Evolutionary conservation across 2,113 vertebrate genomes (phyloP), one percentile per base, ranked within the genome.

Genomic region (Perognathus longimembris): DNA sequence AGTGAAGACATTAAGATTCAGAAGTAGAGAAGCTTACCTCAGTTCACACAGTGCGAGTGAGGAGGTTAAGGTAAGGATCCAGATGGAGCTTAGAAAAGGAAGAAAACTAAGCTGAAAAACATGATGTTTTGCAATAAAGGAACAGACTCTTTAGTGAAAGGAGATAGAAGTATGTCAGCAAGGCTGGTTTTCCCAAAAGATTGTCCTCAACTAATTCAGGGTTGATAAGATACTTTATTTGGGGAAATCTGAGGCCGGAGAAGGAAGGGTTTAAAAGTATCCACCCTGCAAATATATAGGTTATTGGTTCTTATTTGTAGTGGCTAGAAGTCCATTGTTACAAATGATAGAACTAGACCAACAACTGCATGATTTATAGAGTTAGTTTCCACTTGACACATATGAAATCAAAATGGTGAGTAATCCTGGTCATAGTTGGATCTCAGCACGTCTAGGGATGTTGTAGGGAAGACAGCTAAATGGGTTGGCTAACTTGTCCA

Each of bases 121-220:
- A 26, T 28, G n/a, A 24, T 63, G 34, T 67, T 88, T 66, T 36
- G 21, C 77, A 95, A 40, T 38, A 86, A 57, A 38, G 83, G 45
- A 42, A 73, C 36, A 79, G 50, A 76, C 57, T 45, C 36, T 74
- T 78, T 71, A 59, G 18, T 70, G 12, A 38, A 71, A 81, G 42
- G 36, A 87, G 38, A 66, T 73, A 28, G 38, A 90, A 83, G 32
- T 34, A 40, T 81, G 45, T 77, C 78, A 88, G 77, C 54, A 78
- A 67, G 71, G 36, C 30, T 26, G 9, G 7, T 12, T 7, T 22
- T 85, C 66, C 82, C 50, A 88, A 59, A 66, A 74, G 34, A 75
- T 70, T 75, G 74, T 85, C 66, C 85, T 28, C 69, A 81, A 64
- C 57, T 66, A 21, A 12, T 64, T 82, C n/a, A 14, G 20, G 88